Conservation (phyloP, 2,888 invertebrate species). For the Platycheirus rosarum region DNA sequence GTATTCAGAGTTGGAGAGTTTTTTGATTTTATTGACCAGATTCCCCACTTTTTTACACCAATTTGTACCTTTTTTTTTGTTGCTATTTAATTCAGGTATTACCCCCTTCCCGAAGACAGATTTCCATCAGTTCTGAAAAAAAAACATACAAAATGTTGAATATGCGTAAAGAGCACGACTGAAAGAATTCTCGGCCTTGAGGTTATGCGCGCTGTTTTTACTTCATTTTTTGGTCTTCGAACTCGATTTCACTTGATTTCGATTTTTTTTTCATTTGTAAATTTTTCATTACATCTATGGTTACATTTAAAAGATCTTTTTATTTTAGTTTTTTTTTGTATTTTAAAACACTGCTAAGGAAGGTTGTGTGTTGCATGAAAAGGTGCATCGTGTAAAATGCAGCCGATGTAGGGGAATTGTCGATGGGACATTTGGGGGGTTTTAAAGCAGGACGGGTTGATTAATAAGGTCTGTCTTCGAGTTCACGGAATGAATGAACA, state of each 20-base stretch:
- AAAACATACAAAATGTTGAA: slow-evolving; percentile 50
- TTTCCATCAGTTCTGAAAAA: slow-evolving; percentile 36
- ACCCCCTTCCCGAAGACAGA: slow-evolving; percentile 4
- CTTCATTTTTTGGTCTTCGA: slow-evolving; percentile 52
- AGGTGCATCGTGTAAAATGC: slow-evolving; percentile 65
- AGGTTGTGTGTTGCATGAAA: slow-evolving; percentile 63
- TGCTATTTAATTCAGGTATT: slow-evolving; percentile 66
- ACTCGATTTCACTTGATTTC: slow-evolving; percentile 67
- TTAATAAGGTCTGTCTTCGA: slow-evolving; percentile 62
- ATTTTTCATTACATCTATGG: slow-evolving; percentile 7
- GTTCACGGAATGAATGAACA: slow-evolving; percentile 65
- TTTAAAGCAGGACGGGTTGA: slow-evolving; percentile 39
- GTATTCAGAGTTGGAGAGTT: slow-evolving; percentile 28
- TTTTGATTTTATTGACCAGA: slow-evolving; percentile 36
- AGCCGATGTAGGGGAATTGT: slow-evolving; percentile 2
- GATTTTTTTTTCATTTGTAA: slow-evolving; percentile 3
- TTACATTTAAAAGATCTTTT: slow-evolving; percentile 6
- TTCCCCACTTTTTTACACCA: slow-evolving; percentile 23
- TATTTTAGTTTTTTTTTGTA: slow-evolving; percentile 16
- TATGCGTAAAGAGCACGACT: slow-evolving; percentile 71
- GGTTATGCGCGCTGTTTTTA: slow-evolving; percentile 46
- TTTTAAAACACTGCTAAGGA: slow-evolving; percentile 31
- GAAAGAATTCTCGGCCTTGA: slow-evolving; percentile 71
- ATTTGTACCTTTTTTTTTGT: slow-evolving; percentile 31
- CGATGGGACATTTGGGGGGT: not conserved